Evolutionary conservation across 2,113 vertebrate species (phyloP).

Genomic region (Trachemys scripta): DNA sequence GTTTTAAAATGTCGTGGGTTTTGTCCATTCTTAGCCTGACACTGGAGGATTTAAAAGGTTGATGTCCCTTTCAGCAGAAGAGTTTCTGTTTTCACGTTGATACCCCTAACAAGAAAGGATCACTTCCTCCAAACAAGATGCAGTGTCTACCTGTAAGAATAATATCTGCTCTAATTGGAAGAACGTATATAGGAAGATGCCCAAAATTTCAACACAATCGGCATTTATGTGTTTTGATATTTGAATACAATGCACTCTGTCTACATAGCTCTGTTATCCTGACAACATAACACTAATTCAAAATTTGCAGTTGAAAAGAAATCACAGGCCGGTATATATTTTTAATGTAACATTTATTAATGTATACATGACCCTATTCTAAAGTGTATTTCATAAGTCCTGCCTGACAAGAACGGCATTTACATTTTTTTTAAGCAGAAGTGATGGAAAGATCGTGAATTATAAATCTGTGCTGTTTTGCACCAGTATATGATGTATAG

Average conservation of each 20-base stretch:
- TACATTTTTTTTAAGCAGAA: background rate
- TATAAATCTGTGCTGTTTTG: background rate
- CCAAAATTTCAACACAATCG: background rate
- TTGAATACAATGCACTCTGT: background rate
- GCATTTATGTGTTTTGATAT: background rate
- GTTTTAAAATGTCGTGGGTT: background rate
- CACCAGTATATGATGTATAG: background rate
- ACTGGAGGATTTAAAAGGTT: rapidly evolving
- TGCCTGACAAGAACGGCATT: background rate
- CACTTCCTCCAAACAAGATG: background rate
- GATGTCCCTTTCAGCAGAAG: background rate
- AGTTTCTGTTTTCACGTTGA: background rate
- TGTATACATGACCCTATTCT: rapidly evolving
- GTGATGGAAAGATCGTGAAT: background rate
- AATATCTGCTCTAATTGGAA: background rate
- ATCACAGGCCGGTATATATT: background rate
- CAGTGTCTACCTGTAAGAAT: background rate
- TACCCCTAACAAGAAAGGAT: background rate
- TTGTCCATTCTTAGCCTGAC: background rate
- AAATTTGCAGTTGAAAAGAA: background rate
- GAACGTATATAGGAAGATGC: background rate
- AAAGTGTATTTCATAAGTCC: background rate
- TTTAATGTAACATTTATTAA: background rate
- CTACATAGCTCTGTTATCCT: background rate
- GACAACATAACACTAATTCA: background rate